A percentile compares a stretch with the other conserved stretches of the same genome.
Conservation (phyloP, 2,113 vertebrate species). For the Sorex araneus region DNA sequence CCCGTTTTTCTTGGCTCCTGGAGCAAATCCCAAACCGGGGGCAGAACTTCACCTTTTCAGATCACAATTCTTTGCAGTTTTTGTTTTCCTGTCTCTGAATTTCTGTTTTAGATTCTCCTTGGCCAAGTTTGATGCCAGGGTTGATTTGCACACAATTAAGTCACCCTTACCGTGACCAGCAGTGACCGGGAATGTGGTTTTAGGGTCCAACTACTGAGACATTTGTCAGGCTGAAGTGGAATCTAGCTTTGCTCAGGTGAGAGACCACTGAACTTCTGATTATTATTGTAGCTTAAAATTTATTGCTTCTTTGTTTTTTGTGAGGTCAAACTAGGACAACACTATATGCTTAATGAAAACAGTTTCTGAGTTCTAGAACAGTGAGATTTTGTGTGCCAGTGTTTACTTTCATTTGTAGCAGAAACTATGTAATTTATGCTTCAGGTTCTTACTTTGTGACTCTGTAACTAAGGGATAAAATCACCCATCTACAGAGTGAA, state of each 20-base stretch:
- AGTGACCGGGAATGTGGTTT: not conserved
- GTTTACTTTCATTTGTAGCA: not conserved
- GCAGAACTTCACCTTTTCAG: not conserved
- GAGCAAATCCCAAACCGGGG: not conserved
- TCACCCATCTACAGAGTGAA: not conserved
- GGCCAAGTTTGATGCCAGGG: not conserved
- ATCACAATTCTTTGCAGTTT: not conserved
- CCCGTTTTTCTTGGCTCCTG: not conserved
- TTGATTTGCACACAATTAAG: not conserved
- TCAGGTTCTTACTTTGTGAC: not conserved
- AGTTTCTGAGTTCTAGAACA: not conserved
- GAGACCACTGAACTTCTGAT: not conserved
- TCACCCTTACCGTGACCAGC: not conserved
- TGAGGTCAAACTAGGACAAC: not conserved
- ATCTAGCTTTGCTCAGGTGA: not conserved
- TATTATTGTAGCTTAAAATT: not conserved
- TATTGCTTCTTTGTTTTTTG: not conserved
- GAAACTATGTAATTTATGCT: not conserved
- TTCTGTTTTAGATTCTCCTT: slow-evolving; percentile 32
- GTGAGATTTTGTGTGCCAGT: not conserved
- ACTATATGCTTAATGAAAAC: not conserved
- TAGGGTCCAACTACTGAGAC: not conserved
- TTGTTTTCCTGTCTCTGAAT: not conserved
- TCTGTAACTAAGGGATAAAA: not conserved
- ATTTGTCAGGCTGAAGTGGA: not conserved